Percentiles rank a stretch among this genome's conserved stretches.
These are phyloP conservation scores for Heteromormyrus szaboi DNA, from an alignment of 2,797 vertebrate species.

Conservation along the genomic window DNA sequence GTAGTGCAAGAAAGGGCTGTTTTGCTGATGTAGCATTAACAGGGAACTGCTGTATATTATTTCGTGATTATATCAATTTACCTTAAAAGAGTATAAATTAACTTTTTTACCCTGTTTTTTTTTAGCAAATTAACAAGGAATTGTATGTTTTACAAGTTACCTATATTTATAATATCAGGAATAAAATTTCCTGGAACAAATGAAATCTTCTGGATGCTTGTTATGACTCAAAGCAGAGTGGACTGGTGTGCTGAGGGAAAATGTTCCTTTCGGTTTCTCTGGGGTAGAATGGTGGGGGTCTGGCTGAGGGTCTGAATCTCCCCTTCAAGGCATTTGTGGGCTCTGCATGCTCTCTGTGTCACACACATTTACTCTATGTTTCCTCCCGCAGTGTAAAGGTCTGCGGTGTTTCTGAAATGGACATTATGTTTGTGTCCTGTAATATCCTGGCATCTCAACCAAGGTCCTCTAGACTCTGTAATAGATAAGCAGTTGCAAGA, in stretches of 20 bases:
- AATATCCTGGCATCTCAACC: neutral
- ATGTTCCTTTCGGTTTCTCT: neutral
- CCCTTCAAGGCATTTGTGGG: neutral
- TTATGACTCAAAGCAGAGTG: neutral
- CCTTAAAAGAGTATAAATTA: neutral
- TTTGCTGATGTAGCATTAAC: neutral
- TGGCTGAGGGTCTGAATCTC: neutral
- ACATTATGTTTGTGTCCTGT: neutral
- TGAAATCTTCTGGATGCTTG: neutral
- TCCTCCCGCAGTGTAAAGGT: neutral
- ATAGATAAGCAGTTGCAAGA: neutral
- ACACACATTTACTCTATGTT: neutral
- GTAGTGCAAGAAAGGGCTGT: neutral
- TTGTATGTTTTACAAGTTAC: neutral
- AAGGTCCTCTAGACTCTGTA: neutral
- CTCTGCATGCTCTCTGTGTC: neutral
- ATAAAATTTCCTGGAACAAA: neutral
- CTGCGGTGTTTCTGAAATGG: neutral
- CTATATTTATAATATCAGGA: neutral
- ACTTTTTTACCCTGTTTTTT: neutral
- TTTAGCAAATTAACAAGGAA: neutral
- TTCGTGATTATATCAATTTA: neutral
- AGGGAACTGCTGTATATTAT: neutral
- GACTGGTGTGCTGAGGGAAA: neutral
- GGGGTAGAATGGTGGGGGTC: neutral